Evolutionary conservation across 1,140 invertebrate species (phyloP).

Genomic region (Aleiodes sp.): DNA sequence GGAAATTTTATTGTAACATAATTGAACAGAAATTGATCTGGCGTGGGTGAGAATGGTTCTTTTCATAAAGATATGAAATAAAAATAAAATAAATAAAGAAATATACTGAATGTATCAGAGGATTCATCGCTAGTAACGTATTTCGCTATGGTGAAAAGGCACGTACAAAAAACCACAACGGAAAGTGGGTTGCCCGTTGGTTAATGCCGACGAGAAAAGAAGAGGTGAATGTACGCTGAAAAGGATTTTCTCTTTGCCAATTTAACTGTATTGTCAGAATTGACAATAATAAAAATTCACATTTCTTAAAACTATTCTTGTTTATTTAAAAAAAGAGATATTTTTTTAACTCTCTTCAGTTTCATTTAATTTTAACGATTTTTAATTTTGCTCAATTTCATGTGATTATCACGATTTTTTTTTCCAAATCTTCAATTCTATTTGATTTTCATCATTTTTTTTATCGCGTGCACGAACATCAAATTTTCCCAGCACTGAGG

Average conservation of each 20-base stretch:
- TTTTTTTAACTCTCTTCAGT: conserved; percentile 10
- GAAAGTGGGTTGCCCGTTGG: conserved; percentile 59
- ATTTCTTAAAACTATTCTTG: background rate
- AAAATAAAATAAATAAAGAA: too few relatives aligned
- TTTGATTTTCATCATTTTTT: too few relatives aligned
- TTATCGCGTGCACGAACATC: too few relatives aligned
- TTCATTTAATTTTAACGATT: too few relatives aligned
- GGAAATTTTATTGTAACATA: too few relatives aligned
- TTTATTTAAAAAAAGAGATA: background rate
- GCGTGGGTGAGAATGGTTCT: too few relatives aligned
- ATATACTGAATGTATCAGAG: background rate
- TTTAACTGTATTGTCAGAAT: conserved; percentile 48
- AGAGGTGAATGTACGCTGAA: conserved; percentile 58
- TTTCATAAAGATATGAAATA: too few relatives aligned
- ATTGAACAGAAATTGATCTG: too few relatives aligned
- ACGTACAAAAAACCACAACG: conserved; percentile 44
- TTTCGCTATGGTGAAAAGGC: conserved; percentile 46
- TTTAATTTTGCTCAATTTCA: too few relatives aligned
- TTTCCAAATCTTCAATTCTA: too few relatives aligned
- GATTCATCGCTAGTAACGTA: conserved; percentile 10
- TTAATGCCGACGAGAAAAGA: conserved; percentile 38
- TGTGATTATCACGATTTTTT: too few relatives aligned
- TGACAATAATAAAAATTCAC: conserved; percentile 22
- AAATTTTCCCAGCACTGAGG: too few relatives aligned
- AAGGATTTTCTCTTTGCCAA: conserved; percentile 60